Evolutionary conservation across 2,797 vertebrate genomes (phyloP), one percentile per base, ranked within the genome.

Genomic region (Sus cebifrons): DNA sequence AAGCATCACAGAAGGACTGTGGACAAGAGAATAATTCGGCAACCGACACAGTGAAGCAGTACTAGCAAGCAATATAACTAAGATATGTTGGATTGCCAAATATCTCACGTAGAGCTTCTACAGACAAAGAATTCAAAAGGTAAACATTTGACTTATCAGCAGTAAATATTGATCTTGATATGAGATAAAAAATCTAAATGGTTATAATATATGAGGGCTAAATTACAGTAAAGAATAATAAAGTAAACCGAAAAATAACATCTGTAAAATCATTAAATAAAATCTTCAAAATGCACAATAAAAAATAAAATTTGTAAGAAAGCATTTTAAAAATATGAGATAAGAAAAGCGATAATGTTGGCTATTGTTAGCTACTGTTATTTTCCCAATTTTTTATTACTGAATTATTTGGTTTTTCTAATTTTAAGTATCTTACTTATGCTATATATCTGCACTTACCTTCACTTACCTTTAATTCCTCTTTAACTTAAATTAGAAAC

Each of bases 381-480:
- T 75, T 82, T 88, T 49, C 44, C 32, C 54, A 65, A 73, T 65
- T 25, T 86, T 73, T 56, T 60, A 75, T 49, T 73, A 67, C 0
- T 90, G 32, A 96, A 52, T 40, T 4, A 64, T 14, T 40, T 60
- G 29, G 62, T 94, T 89, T 84, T 29, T 70, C 77, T 91, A 71
- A 79, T 60, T 44, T 78, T 75, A 74, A 68, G 70, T 29, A 56
- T 20, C 77, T 86, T 60, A 92, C 18, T 95, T 94, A 87, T 75
- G 86, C 67, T 88, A 29, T 81, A 71, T 90, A 95, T 96, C 93
- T 97, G 89, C 92, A 98, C 98, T 98, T 98, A 98, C 98, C 98
- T 98, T 97, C 64, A 70, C 96, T 98, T 98, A 97, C 97, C 97
- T 98, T 96, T 83, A 96, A 96, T 29, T 95, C 95, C 97, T 98